Conservation (phyloP, 1,140 invertebrate genomes). For the Drosophila dunni region DNA sequence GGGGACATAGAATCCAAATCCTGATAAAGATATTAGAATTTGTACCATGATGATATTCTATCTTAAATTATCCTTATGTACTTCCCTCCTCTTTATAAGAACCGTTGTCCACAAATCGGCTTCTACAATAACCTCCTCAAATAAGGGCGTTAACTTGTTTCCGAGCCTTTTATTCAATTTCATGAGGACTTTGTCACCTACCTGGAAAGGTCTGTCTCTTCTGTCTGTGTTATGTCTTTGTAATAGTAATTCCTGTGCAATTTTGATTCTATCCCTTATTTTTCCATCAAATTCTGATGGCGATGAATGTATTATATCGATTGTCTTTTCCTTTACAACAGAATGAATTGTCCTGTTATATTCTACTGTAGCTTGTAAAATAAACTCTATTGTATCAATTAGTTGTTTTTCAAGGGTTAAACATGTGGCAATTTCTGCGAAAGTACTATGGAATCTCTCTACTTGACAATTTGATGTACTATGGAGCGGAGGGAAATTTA, state of each 20-base stretch:
- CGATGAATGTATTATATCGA: not conserved
- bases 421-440: slow-evolving; percentile 39
- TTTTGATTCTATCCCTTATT: not conserved
- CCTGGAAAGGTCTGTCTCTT: not conserved
- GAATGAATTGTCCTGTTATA: slow-evolving; percentile 37
- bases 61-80: slow-evolving; percentile 15
- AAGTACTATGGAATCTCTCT: slow-evolving; percentile 52
- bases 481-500: slow-evolving; percentile 31
- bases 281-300: not conserved
- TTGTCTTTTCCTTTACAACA: no score
- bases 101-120: slow-evolving; percentile 18
- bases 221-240: not conserved
- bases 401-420: slow-evolving; percentile 36
- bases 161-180: slow-evolving; percentile 6
- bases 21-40: no score
- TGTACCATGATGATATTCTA: no score
- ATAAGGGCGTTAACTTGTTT: slow-evolving; percentile 29
- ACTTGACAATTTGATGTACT: slow-evolving; percentile 42
- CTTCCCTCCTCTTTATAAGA: slow-evolving; percentile 4
- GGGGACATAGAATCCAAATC: no score
- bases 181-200: slow-evolving; percentile 2
- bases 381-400: slow-evolving; percentile 34
- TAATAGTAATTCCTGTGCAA: not conserved
- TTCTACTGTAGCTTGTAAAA: slow-evolving; percentile 29
- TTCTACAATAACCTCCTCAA: slow-evolving; percentile 16